Evolutionary conservation across 2,888 invertebrate species (phyloP), one percentile per base, ranked within the genome.

Genomic region (Eupithecia insigniata): DNA sequence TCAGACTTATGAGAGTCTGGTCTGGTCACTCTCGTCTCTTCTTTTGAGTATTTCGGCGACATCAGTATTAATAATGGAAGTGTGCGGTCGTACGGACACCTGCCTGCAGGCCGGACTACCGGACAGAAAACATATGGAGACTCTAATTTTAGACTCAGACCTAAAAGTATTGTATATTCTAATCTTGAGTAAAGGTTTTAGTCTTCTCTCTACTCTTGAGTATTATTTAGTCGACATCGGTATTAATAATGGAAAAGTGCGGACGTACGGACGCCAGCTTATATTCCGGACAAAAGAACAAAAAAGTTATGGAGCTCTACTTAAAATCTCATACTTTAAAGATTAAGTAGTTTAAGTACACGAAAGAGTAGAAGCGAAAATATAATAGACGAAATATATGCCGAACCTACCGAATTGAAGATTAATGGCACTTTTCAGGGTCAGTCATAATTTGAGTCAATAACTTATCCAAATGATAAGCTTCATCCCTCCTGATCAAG

Each of bases 221-320:
- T 36, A 2, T 36, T 1, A n/a, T n/a, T n/a, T 43, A 43, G 18
- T 36, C 2, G 16, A 43, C 43, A 18, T 43, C 90, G 92, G 92
- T 93, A 93, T 94, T 93, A 93, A 93, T 93, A 94, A 93, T 93
- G 93, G 92, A 92, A 93, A 92, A 93, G 93, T 91, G 93, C 93
- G 91, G 84, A 72, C 74, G 93, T 91, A 92, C 93, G 91, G 84
- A 72, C 74, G 93, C 93, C 93, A 93, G 93, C 93, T 87, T 87
- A 85, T 87, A 84, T 88, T 84, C 87, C 90, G 92, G 91, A 90
- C 89, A 88, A 87, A 82, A 71, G 67, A 69, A 77, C 76, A 78
- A 18, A 7, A 51, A 32, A 66, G 14, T 60, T 32, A 60, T 76
- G 43, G 79, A 79, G 43, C n/a, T 12, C 51, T 10, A 22, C n/a